Evolutionary conservation across 2,888 invertebrate species (phyloP).

Genomic region (Mantis religiosa): DNA sequence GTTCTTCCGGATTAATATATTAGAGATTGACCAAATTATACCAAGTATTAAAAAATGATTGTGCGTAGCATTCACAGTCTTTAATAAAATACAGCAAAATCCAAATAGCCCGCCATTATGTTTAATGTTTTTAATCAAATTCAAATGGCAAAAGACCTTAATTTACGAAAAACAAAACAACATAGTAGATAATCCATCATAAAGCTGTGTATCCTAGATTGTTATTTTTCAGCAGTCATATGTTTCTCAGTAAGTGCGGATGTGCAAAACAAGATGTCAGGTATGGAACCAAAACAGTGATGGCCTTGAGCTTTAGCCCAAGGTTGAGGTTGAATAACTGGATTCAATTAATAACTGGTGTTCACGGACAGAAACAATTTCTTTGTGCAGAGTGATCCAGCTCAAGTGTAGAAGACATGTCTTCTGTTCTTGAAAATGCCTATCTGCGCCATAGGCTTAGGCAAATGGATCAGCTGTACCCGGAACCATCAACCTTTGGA

Average conservation of each 20-base stretch:
- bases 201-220: no score
- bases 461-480: constrained; percentile 34
- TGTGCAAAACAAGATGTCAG: neutral
- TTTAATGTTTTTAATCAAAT: neutral
- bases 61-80: no score
- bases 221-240: neutral
- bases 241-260: neutral
- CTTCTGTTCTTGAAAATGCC: constrained; percentile 32
- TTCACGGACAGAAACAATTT: neutral
- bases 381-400: neutral
- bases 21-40: no score
- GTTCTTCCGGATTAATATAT: no score
- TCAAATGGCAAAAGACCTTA: no score
- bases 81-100: neutral
- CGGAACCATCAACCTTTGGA: constrained; percentile 48
- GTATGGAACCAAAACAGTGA: constrained; percentile 24
- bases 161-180: neutral
- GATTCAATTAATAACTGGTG: neutral
- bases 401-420: constrained; percentile 21
- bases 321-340: constrained; percentile 20
- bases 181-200: no score
- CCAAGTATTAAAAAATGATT: no score
- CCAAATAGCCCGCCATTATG: neutral
- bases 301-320: constrained; percentile 23
- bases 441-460: constrained; percentile 33